Base-by-base conservation (phyloP, 1,140 invertebrate genomes). In the Drosophila melanica region DNA sequence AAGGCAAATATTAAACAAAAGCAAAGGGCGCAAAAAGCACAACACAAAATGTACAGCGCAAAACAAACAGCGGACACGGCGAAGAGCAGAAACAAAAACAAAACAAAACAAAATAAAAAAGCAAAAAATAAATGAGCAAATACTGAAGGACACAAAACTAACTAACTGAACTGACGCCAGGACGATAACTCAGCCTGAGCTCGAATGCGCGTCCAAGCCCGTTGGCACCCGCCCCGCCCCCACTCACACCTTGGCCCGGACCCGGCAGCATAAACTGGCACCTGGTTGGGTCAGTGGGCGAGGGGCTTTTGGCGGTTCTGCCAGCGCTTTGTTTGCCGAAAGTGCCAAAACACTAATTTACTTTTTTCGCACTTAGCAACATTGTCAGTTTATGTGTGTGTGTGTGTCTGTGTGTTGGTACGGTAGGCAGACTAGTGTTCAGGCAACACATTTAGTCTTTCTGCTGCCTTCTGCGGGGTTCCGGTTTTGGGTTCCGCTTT, bases 261-360 rank as follows among this genome's bases (percentile, higher is more conserved):
- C 27, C 27, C 58, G 64, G 48, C 75, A 79, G 75, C 79, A 73
- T 87, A 81, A 87, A 79, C 82, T 82, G 77, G 67, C 84, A 87
- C 82, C 82, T 82, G 82, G 81, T 51, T 79, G 71, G 69, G 57
- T 71, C 68, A 69, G 37, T 45, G 74, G 81, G 74, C 51, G 75
- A n/a, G 59, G 10, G 47, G 50, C 50, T 51, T 63, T 35, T 37
- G 60, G 14, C 37, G 14, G 50, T 42, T 41, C 50, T 33, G 50
- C 33, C 67, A 47, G 39, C 74, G 71, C 82, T 86, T 79, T 89
- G 84, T 89, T 84, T 90, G 86, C 86, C 76, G 79, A 90, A 86
- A 90, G 86, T 90, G 86, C 81, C 86, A 90, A 85, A 90, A 86
- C 86, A 90, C 86, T 90, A 90, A 90, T 90, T 90, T 90, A 90